Evolutionary conservation across 2,888 invertebrate species (phyloP).

Genomic region (Rhagonycha fulva): DNA sequence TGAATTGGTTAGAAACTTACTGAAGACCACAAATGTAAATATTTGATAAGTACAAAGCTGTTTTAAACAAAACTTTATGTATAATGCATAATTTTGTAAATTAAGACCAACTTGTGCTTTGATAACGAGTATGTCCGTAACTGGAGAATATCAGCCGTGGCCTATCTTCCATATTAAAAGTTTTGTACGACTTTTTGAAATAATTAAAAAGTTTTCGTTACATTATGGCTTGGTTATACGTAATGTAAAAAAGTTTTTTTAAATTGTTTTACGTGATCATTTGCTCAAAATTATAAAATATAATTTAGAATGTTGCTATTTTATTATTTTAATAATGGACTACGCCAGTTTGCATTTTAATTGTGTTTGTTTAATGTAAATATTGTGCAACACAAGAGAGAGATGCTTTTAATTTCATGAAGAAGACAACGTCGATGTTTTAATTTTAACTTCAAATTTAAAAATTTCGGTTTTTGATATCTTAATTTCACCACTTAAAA

Average conservation of each 20-base stretch:
- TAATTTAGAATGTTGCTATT: neutral
- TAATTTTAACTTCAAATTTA: neutral
- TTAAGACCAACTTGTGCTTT: conserved; percentile 3
- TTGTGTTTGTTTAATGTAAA: neutral
- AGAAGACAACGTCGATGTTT: neutral
- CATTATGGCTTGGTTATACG: neutral
- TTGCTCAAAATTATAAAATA: neutral
- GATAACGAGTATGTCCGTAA: neutral
- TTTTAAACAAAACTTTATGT: conserved; percentile 4
- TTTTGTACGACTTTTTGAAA: neutral
- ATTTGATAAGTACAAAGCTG: conserved; percentile 3
- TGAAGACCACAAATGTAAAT: conserved; percentile 1
- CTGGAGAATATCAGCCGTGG: neutral
- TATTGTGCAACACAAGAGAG: neutral
- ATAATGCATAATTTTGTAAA: conserved; percentile 2
- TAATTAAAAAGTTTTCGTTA: neutral
- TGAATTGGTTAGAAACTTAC: neutral
- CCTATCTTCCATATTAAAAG: conserved; percentile 2
- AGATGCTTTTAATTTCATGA: neutral
- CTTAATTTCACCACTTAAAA: neutral
- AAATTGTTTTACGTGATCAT: neutral
- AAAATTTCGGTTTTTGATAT: neutral
- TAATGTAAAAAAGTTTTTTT: neutral
- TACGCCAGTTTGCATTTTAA: neutral
- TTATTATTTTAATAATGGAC: neutral